Evolutionary conservation across 2,888 invertebrate species (phyloP).

Genomic region (Torymus aiolomorphi): DNA sequence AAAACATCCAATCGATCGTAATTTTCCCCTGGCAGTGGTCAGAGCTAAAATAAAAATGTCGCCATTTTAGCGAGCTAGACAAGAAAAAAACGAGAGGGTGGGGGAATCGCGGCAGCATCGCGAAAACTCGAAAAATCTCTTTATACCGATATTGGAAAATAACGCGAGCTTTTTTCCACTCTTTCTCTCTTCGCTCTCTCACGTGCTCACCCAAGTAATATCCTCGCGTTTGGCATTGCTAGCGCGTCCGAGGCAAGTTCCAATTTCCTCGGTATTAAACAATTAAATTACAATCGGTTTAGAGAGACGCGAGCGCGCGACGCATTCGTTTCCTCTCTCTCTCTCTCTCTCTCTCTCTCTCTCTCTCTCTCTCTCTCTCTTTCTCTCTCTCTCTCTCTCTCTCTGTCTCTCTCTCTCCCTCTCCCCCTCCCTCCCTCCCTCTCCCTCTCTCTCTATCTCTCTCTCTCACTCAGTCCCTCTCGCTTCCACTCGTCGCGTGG

Average conservation of each 20-base stretch:
- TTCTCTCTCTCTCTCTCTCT: no score
- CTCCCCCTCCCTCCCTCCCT: not conserved
- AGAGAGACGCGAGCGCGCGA: constrained; percentile 18
- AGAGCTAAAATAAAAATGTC: constrained; percentile 5
- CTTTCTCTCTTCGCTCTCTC: constrained; percentile 17
- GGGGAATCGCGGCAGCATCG: not conserved
- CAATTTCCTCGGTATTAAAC: constrained; percentile 71
- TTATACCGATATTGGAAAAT: constrained; percentile 48
- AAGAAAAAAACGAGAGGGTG: not conserved
- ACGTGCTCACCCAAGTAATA: constrained; percentile 62
- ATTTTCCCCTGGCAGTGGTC: not conserved
- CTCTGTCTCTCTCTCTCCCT: no score
- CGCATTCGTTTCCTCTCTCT: constrained; percentile 20
- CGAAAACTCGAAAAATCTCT: constrained; percentile 53
- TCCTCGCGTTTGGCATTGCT: constrained; percentile 59
- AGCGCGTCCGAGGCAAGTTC: constrained; percentile 67
- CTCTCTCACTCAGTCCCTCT: no score
- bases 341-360: no score
- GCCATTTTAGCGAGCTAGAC: not conserved
- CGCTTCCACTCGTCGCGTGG: not conserved
- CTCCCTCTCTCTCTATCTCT: not conserved
- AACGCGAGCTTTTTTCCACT: constrained; percentile 45
- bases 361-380: no score
- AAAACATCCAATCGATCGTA: no score
- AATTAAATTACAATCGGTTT: constrained; percentile 72